Percentiles rank a stretch among this genome's conserved stretches.
These are phyloP conservation scores for Myrmecobius fasciatus DNA, from an alignment of 2,113 vertebrate species.

Conservation along the genomic window DNA sequence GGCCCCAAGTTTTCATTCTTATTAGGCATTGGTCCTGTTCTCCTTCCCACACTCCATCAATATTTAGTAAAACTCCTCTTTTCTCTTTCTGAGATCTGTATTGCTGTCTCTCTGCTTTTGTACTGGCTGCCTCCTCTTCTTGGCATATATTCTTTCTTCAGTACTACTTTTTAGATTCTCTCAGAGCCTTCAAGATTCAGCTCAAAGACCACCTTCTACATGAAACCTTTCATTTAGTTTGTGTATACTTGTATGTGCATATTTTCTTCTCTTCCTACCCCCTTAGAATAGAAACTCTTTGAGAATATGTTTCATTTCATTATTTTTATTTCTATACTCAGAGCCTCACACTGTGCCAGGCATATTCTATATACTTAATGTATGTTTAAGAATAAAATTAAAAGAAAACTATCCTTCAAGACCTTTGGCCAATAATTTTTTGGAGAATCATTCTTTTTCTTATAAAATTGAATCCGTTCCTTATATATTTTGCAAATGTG, in stretches of 20 bases:
- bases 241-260: not conserved
- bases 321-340: too few species aligned
- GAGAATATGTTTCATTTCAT: too few species aligned
- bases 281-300: too few species aligned
- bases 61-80: not conserved
- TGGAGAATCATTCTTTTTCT: not conserved
- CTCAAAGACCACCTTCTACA: not conserved
- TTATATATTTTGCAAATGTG: not conserved
- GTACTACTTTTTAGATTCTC: not conserved
- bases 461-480: not conserved
- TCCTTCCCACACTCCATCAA: not conserved
- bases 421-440: too few species aligned
- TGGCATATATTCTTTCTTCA: not conserved
- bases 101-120: not conserved
- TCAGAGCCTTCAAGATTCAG: not conserved
- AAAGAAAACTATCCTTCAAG: too few species aligned
- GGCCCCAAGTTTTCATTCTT: not conserved
- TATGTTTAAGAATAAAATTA: too few species aligned
- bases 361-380: too few species aligned
- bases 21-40: not conserved
- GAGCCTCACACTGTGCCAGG: too few species aligned
- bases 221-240: not conserved
- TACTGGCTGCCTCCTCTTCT: not conserved
- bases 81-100: not conserved
- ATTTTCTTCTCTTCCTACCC: not conserved